A percentile compares a stretch with the other conserved stretches of the same genome.
Conservation (phyloP, 92 coral and sea anemone genomes). For the Desmophyllum pertusum region DNA sequence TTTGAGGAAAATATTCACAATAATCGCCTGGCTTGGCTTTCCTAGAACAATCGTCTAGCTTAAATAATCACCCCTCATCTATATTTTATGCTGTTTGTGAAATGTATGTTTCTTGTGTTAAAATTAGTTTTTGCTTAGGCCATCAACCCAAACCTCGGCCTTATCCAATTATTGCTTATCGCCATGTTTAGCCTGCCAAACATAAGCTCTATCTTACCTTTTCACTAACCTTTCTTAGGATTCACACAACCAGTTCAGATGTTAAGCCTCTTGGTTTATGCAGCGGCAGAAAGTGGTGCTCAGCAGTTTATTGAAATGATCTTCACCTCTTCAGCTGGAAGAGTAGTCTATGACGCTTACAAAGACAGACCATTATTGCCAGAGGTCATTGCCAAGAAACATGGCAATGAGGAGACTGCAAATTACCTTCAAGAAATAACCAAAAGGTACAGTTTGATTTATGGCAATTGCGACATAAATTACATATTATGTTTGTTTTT, state of each 20-base stretch:
- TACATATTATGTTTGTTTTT: neutral
- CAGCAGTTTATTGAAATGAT: neutral
- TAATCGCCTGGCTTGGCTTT: too few species aligned
- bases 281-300: neutral
- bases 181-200: neutral
- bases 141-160: neutral
- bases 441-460: neutral
- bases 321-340: conserved; percentile 5
- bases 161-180: neutral
- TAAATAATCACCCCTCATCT: too few species aligned
- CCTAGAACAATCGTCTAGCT: too few species aligned
- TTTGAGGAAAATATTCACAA: too few species aligned
- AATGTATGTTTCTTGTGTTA: too few species aligned
- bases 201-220: too few species aligned
- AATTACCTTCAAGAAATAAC: conserved; percentile 8
- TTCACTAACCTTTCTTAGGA: too few species aligned
- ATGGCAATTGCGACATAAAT: neutral
- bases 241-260: neutral
- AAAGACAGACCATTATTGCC: neutral
- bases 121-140: too few species aligned
- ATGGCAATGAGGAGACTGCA: conserved; percentile 14
- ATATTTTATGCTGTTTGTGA: too few species aligned
- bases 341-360: neutral
- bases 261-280: neutral
- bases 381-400: conserved; percentile 5